phyloP scores from a whole-genome alignment of 2,797 vertebrate genomes.

The Agapornis canus region DNA sequence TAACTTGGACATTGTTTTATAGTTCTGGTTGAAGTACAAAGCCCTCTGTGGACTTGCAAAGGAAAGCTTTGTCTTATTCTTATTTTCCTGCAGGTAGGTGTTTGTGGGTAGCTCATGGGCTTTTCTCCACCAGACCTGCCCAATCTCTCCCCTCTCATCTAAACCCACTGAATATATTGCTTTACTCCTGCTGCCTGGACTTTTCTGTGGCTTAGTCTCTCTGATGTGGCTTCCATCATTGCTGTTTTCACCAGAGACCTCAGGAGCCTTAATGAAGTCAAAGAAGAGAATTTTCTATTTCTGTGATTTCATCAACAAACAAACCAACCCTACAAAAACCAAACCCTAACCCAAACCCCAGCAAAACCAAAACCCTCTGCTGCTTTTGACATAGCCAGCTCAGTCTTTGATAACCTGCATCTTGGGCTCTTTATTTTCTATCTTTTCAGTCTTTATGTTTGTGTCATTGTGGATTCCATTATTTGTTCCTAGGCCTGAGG shows the following conservation, averaged over 20 bases:
- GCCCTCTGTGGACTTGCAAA: neutral
- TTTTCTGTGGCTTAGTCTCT: neutral
- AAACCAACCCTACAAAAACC: neutral
- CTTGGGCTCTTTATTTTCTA: neutral
- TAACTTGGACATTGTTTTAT: neutral
- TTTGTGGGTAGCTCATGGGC: neutral
- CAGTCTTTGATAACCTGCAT: neutral
- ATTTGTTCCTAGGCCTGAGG: neutral
- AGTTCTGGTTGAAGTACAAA: neutral
- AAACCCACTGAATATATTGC: neutral
- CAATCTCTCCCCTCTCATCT: neutral
- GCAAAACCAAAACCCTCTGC: neutral
- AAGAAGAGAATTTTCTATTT: neutral
- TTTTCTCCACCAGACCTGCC: neutral
- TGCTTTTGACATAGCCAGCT: neutral
- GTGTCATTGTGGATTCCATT: neutral
- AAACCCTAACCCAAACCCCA: neutral
- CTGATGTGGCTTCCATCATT: neutral
- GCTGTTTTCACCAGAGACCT: neutral
- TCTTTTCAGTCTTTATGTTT: neutral
- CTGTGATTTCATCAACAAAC: neutral
- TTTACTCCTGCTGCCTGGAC: neutral
- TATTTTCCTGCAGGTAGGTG: neutral
- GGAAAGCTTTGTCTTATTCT: neutral
- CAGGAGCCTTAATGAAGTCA: neutral